A percentile compares a stretch with the other conserved stretches of the same genome.
phyloP scores from a whole-genome alignment of 2,797 vertebrate species.

The Sebastes trivittatus region DNA sequence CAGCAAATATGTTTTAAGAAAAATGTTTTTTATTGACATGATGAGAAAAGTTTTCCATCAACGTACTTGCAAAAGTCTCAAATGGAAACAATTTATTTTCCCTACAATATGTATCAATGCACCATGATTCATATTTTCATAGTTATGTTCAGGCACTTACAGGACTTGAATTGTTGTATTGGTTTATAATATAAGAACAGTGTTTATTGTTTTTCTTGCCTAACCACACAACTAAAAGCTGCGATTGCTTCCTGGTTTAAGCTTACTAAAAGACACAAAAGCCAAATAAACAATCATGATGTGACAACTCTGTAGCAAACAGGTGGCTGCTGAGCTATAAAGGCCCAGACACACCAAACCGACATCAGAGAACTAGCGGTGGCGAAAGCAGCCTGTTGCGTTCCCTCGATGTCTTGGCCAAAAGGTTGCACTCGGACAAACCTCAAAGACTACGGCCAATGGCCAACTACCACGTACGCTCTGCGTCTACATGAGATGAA shows the following conservation, averaged over 20 bases:
- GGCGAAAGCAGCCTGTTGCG: too few relatives aligned
- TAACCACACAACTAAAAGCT: not conserved
- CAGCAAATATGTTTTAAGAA: not conserved
- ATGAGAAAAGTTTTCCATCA: not conserved
- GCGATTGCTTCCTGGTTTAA: not conserved
- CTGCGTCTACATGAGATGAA: too few relatives aligned
- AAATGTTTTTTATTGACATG: not conserved
- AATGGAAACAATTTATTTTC: not conserved
- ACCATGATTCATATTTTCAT: not conserved
- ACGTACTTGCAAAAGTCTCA: not conserved
- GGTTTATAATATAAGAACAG: not conserved
- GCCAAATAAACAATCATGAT: not conserved
- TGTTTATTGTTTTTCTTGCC: not conserved
- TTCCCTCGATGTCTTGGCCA: too few relatives aligned
- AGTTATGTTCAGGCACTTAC: not conserved
- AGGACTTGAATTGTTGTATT: not conserved
- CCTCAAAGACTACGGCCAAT: too few relatives aligned
- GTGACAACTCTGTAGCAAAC: not conserved
- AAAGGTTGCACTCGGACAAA: too few relatives aligned
- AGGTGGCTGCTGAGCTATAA: not conserved
- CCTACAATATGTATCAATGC: not conserved
- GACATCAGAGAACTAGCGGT: too few relatives aligned
- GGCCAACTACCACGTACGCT: too few relatives aligned
- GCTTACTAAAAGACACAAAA: not conserved
- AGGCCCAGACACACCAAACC: too few relatives aligned